Evolutionary conservation across 2,113 vertebrate species (phyloP), one percentile per base, ranked within the genome.

Genomic region (Istiophorus platypterus): DNA sequence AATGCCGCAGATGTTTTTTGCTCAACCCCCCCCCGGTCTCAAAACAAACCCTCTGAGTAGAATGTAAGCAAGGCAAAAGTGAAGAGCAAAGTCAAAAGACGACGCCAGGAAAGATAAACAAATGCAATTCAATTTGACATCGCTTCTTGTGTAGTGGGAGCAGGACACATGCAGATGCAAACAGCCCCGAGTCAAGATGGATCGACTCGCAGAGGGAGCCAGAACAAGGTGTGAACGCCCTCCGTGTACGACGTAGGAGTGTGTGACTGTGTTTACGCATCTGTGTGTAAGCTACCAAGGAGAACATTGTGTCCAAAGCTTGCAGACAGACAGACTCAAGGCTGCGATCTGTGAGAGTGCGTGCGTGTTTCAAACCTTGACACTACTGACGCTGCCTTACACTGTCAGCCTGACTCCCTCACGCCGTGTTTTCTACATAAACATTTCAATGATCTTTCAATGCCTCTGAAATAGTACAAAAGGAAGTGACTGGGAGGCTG

Each of bases 231-330:
- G 72, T 76, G 52, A 79, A 70, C 12, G 7, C 47, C 59, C 15
- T 64, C 41, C 11, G 2, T 64, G 57, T 69, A 22, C 45, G 39
- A 63, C 41, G 31, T 34, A 29, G 20, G 42, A 39, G 79, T 45
- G 29, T 72, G 18, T 77, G 72, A 77, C 17, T 45, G n/a, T 47
- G n/a, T 64, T 11, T 66, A 49, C 39, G 24, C 56, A 15, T 59
- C 42, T 75, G 49, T 76, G 49, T 85, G 52, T 79, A 49, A 65
- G 61, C 42, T 52, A 77, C 72, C 47, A 42, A 76, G 57, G 52
- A 49, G 85, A 85, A 81, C 82, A 90, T 24, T 47, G 56, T 87
- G 90, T 92, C 61, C 89, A 73, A 20, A 74, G 63, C 29, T 57
- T 29, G 29, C 42, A 57, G 63, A 42, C 76, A 56, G 45, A 41